Evolutionary conservation across 2,888 invertebrate species (phyloP), one percentile per base, ranked within the genome.

Genomic region (Ernsta delagoae): DNA sequence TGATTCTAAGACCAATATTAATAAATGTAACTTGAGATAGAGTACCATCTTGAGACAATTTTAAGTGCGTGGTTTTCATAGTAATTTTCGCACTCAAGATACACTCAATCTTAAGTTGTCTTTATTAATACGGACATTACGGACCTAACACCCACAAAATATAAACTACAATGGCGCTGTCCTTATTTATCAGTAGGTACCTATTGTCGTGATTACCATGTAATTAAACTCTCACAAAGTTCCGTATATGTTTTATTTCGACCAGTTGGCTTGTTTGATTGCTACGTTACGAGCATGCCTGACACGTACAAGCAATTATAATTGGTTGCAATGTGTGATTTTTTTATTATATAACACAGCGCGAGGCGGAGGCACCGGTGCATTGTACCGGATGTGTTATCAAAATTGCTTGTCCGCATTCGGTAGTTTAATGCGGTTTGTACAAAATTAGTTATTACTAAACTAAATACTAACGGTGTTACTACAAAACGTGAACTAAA

Each of bases 341-440:
- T 45, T 59, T 53, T 62, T 53, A 41, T 41, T 54, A 54, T 41
- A 54, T 57, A 56, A 64, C 43, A 24, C 41, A 43, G 54, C 43
- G n/a, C 54, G 4, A n/a, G 45, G 5, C 45, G 41, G 34, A 54
- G 54, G 36, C 53, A 12, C 12, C 53, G 39, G 63, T 63, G 43
- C 54, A 63, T 54, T 56, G 64, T 56, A 56, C 64, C 64, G 64
- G 64, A 64, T 64, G 53, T 12, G 56, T 64, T 64, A 64, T 64
- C 64, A 64, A 64, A 64, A 56, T 56, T 7, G 31, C 56, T 64
- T 41, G 64, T 50, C 36, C 62, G 62, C 62, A 41, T 62, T 62
- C 16, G 12, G 24, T 54, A 9, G 7, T 56, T 8, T 64, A 64
- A 64, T 54, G 53, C 24, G n/a, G 8, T 4, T 8, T 56, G 31